phyloP scores from a whole-genome alignment of 35 echinoderm and acorn worm genomes.

The Nesometra sesokonis region DNA sequence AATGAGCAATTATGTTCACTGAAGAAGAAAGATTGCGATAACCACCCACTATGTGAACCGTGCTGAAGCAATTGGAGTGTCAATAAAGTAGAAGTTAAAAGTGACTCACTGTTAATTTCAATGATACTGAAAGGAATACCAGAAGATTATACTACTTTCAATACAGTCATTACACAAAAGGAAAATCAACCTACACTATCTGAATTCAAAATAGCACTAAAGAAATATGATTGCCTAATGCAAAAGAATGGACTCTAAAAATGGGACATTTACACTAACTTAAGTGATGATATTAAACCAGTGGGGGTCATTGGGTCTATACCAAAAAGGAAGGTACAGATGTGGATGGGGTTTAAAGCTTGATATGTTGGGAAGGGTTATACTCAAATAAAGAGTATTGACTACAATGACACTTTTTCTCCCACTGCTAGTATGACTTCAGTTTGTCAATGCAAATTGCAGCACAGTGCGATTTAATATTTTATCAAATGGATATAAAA shows the following conservation, averaged over 20 bases:
- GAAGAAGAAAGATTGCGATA: too few species aligned
- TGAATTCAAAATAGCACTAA: too few species aligned
- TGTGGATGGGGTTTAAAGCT: too few species aligned
- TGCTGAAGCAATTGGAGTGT: too few species aligned
- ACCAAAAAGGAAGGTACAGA: constrained; percentile 2
- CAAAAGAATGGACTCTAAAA: constrained; percentile 19
- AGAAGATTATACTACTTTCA: too few species aligned
- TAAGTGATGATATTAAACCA: not conserved
- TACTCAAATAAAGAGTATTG: constrained; percentile 8
- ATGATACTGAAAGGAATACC: too few species aligned
- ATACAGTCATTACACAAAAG: too few species aligned
- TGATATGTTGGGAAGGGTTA: constrained; percentile 26
- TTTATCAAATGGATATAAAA: constrained; percentile 52
- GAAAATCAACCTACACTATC: too few species aligned
- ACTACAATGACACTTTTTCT: constrained; percentile 24
- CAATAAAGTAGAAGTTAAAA: too few species aligned
- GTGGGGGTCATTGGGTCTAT: constrained; percentile 22
- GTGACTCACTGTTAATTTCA: too few species aligned
- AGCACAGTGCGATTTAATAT: constrained; percentile 16
- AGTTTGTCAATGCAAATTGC: constrained; percentile 25
- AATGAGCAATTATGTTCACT: too few species aligned
- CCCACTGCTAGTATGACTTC: constrained; percentile 21
- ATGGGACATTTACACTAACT: constrained; percentile 15
- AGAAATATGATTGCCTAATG: not conserved
- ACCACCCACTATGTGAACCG: too few species aligned